Evolutionary conservation across 2,797 vertebrate species (phyloP).

Genomic region (Cossypha niveicapilla): DNA sequence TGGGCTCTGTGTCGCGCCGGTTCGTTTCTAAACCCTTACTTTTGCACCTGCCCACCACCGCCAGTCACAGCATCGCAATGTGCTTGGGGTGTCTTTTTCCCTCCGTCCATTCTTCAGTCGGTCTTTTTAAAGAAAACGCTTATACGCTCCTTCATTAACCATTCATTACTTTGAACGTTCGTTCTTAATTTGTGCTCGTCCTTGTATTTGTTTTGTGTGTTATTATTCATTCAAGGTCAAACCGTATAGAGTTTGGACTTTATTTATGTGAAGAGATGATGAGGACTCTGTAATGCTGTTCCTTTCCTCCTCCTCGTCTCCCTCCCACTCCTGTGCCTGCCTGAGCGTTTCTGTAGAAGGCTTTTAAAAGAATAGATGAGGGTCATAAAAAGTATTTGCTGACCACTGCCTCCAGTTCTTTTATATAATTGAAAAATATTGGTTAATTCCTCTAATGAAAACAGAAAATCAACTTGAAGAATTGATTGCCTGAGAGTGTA

Average conservation of each 20-base stretch:
- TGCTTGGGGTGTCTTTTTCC: neutral
- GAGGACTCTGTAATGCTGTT: neutral
- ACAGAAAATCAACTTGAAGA: neutral
- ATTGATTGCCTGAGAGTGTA: neutral
- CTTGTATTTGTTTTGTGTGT: neutral
- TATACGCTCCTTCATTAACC: neutral
- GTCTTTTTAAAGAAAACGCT: neutral
- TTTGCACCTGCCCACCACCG: neutral
- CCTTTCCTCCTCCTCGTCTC: neutral
- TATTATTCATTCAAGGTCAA: neutral
- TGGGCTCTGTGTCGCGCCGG: neutral
- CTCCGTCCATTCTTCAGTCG: neutral
- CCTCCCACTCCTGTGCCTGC: neutral
- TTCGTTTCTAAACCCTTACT: neutral
- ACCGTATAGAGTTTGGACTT: neutral
- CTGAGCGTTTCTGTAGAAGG: neutral
- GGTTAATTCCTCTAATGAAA: neutral
- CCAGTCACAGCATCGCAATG: neutral
- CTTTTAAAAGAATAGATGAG: conserved; percentile 15
- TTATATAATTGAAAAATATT: neutral
- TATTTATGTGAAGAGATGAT: neutral
- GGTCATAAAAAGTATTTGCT: neutral
- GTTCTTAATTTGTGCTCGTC: neutral
- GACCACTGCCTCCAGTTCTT: neutral
- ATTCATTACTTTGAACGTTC: neutral